These are phyloP conservation scores for Chiloscyllium plagiosum DNA, from an alignment of 2,113 vertebrate genomes.

Conservation along the genomic window DNA sequence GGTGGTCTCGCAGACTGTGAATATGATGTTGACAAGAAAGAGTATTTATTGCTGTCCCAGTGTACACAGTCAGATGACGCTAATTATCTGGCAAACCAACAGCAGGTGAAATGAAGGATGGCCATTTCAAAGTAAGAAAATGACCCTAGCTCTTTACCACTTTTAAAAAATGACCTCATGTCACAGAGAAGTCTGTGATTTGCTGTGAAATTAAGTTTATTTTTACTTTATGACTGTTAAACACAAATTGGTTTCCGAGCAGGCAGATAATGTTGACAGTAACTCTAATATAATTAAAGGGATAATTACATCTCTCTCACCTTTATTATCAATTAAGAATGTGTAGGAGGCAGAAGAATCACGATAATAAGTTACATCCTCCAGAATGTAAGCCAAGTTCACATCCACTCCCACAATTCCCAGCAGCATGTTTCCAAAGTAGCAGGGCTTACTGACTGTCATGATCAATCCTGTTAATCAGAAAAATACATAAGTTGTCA, in stretches of 20 bases:
- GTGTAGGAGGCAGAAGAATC: constrained; percentile 95
- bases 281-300: background rate
- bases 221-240: background rate
- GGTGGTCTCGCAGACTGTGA: background rate
- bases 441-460: constrained; percentile 94
- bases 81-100: background rate
- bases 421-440: constrained; percentile 93
- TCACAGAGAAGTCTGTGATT: background rate
- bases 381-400: constrained; percentile 91
- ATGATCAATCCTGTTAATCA: constrained; percentile 81
- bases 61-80: background rate
- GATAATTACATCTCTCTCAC: constrained; percentile 50
- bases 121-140: background rate
- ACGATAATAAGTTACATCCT: constrained; percentile 97
- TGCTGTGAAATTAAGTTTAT: background rate
- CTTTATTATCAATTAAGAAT: constrained; percentile 98
- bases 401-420: constrained; percentile 96
- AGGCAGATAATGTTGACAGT: background rate
- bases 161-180: constrained; percentile 12
- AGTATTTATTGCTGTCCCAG: background rate
- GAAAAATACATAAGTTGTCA: background rate
- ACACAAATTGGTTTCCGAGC: background rate
- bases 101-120: background rate
- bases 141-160: background rate
- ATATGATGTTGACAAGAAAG: background rate